phyloP scores from a whole-genome alignment of 2,797 vertebrate genomes.

The Neopelma chrysocephalum region DNA sequence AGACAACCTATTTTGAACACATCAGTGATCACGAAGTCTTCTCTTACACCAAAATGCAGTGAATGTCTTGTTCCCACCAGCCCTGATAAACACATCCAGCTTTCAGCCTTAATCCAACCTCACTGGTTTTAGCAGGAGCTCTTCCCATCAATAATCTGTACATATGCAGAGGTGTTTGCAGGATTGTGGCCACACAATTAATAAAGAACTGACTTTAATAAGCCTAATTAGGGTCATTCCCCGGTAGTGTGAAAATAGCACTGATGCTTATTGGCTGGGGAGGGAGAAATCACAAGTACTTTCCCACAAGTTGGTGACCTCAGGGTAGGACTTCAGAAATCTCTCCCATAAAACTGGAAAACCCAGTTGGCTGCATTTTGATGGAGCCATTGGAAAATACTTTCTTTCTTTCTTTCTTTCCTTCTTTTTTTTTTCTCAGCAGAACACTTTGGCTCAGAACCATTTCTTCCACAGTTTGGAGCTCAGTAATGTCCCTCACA shows the following conservation, averaged over 20 bases:
- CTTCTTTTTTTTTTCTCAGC: background rate
- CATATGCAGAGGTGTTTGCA: slow-evolving; percentile 7
- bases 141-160: background rate
- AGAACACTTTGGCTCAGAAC: background rate
- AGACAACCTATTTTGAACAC: background rate
- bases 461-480: slow-evolving; percentile 12
- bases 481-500: background rate
- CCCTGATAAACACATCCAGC: background rate
- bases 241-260: slow-evolving; percentile 39
- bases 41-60: background rate
- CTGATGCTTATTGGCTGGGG: slow-evolving; percentile 10
- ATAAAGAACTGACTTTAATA: slow-evolving; percentile 20
- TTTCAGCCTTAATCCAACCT: background rate
- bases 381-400: background rate
- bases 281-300: slow-evolving; percentile 7
- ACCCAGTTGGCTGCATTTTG: background rate
- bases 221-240: slow-evolving; percentile 35
- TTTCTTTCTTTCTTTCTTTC: background rate
- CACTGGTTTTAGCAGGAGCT: background rate
- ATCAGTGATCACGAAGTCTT: background rate
- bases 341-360: slow-evolving; percentile 35
- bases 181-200: background rate
- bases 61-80: background rate
- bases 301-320: slow-evolving; percentile 28
- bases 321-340: slow-evolving; percentile 34